Evolutionary conservation across 2,113 vertebrate genomes (phyloP).

Genomic region (Gadus chalcogrammus): DNA sequence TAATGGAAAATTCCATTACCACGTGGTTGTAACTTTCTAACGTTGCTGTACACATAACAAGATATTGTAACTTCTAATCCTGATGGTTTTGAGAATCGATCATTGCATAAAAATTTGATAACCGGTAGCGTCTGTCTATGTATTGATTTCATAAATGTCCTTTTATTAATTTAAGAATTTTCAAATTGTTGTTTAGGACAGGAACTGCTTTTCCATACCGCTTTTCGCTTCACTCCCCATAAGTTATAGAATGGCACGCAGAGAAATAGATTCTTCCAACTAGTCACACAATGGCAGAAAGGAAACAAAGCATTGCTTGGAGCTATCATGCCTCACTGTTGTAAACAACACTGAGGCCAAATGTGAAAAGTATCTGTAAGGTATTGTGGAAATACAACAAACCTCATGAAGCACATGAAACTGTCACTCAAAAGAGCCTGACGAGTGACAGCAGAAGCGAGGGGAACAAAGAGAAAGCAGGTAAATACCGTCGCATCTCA

Average conservation of each 20-base stretch:
- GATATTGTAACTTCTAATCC: too few relatives aligned
- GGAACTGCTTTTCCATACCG: too few relatives aligned
- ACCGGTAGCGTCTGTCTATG: too few relatives aligned
- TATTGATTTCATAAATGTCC: too few relatives aligned
- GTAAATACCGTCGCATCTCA: background rate
- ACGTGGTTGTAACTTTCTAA: too few relatives aligned
- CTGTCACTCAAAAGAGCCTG: background rate
- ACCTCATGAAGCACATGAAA: conserved; percentile 3
- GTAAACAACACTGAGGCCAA: background rate
- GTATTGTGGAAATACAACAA: background rate
- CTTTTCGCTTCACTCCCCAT: background rate
- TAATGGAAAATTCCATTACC: too few relatives aligned
- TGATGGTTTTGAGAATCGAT: too few relatives aligned
- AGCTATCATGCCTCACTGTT: background rate
- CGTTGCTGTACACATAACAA: too few relatives aligned
- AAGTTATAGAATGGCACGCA: background rate
- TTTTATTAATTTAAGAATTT: too few relatives aligned
- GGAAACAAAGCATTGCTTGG: background rate
- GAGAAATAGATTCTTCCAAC: background rate
- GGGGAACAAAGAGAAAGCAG: background rate
- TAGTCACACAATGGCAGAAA: conserved; percentile 1
- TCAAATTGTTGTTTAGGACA: too few relatives aligned
- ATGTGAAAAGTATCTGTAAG: background rate
- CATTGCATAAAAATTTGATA: too few relatives aligned
- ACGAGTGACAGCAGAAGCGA: background rate